A percentile compares a stretch with the other conserved stretches of the same genome.
Evolutionary conservation across 2,888 invertebrate species (phyloP).

Genomic region (Phyllotreta cruciferae): DNA sequence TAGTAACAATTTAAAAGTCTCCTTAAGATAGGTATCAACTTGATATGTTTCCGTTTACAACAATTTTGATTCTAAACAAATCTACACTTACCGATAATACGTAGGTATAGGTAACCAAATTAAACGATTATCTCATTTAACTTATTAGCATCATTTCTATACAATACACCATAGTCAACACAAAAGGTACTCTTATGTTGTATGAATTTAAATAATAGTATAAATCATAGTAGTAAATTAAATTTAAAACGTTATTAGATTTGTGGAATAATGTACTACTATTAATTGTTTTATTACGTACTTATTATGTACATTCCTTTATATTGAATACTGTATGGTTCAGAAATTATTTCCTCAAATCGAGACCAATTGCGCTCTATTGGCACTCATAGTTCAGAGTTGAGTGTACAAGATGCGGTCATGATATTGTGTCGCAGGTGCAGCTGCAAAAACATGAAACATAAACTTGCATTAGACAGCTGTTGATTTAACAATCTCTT

Average conservation of each 20-base stretch:
- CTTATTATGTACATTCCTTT: slow-evolving; percentile 2
- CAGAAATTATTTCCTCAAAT: slow-evolving; percentile 13
- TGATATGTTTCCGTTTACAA: slow-evolving; percentile 29
- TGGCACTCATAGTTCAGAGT: slow-evolving; percentile 10
- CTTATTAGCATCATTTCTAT: too few species aligned
- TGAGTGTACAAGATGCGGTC: slow-evolving; percentile 12
- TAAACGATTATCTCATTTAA: too few species aligned
- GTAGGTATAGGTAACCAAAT: not conserved
- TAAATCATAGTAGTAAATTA: too few species aligned
- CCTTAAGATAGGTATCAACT: slow-evolving; percentile 10
- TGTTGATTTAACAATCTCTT: not conserved
- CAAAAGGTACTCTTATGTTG: too few species aligned
- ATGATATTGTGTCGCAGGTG: not conserved
- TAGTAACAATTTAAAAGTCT: slow-evolving; percentile 3
- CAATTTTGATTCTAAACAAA: slow-evolving; percentile 19
- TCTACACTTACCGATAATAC: not conserved
- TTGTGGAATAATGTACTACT: not conserved
- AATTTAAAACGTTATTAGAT: not conserved
- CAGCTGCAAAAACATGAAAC: not conserved
- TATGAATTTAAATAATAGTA: too few species aligned
- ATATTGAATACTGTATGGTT: slow-evolving; percentile 10
- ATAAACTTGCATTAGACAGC: not conserved
- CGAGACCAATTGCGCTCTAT: slow-evolving; percentile 13
- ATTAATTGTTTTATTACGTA: not conserved
- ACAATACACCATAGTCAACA: too few species aligned